Evolutionary conservation across 2,113 vertebrate species (phyloP).

Genomic region (Macrotus californicus): DNA sequence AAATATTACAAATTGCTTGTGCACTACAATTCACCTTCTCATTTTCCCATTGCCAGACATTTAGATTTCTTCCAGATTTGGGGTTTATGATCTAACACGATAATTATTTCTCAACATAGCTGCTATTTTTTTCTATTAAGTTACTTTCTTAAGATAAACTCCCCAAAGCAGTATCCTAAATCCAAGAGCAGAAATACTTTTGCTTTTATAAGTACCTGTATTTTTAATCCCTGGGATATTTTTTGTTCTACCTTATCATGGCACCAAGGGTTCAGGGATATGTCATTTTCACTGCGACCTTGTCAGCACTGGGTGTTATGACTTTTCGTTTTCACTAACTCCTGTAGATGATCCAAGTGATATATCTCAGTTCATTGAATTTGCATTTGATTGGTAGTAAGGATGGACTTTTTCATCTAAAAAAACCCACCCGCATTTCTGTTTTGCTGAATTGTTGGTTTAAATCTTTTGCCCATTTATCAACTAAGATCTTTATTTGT

Average conservation of each 20-base stretch:
- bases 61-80: conserved; percentile 3
- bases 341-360: neutral
- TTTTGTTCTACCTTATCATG: neutral
- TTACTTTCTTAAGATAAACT: conserved; percentile 10
- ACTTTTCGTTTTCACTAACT: neutral
- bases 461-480: neutral
- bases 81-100: neutral
- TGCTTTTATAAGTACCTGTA: neutral
- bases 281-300: neutral
- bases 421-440: neutral
- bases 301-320: neutral
- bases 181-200: conserved; percentile 4
- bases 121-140: conserved; percentile 12
- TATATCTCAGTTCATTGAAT: neutral
- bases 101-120: neutral
- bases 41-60: neutral
- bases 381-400: neutral
- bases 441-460: conserved; percentile 3
- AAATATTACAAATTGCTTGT: conserved; percentile 15
- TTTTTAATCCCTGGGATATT: neutral
- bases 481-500: neutral
- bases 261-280: neutral
- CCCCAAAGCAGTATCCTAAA: neutral
- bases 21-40: neutral
- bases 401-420: neutral